Evolutionary conservation across 2,113 vertebrate genomes (phyloP), one percentile per base, ranked within the genome.

Genomic region (Dromas ardeola): DNA sequence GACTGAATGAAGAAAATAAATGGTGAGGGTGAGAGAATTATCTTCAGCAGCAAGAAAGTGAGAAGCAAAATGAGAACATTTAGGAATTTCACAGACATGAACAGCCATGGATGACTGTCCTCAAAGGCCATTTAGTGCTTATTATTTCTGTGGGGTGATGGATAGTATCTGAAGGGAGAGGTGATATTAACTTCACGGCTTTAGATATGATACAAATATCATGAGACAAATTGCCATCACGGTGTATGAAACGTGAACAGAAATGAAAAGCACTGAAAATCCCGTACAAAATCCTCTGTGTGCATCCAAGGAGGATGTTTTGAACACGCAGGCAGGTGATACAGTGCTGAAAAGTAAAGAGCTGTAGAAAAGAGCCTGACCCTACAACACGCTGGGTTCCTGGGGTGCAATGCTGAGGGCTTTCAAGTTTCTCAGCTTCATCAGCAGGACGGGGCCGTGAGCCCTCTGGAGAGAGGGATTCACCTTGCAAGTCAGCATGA

Each of bases 91-190:
- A 85, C 13, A 69, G 81, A 2, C 50, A 12, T 3, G 38, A 63
- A 12, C 22, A 96, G 83, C 91, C 1, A 1, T n/a, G 81, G 81
- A 50, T 55, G 66, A 45, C 49, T 90, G 85, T 84, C 74, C 96
- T 81, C 88, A 88, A 80, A 82, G 67, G 78, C 74, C 74, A 38
- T n/a, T 82, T 77, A 49, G 67, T 26, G 45, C 80, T 96, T 52
- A 14, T 77, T 71, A 34, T 34, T 69, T 71, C 40, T 38, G 5
- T 9, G 66, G 53, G 78, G 65, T 92, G 90, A 32, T 32, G 53
- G 95, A 81, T 27, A 15, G 40, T 83, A 77, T 61, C 92, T 70
- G 96, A 58, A 80, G 92, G 85, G 62, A 90, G 52, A 89, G 72
- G 43, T 43, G 40, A 16, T 77, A 22, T 42, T 87, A 81, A 11